Conservation (phyloP, 2,113 vertebrate species). For the Muscicapa adusta region DNA sequence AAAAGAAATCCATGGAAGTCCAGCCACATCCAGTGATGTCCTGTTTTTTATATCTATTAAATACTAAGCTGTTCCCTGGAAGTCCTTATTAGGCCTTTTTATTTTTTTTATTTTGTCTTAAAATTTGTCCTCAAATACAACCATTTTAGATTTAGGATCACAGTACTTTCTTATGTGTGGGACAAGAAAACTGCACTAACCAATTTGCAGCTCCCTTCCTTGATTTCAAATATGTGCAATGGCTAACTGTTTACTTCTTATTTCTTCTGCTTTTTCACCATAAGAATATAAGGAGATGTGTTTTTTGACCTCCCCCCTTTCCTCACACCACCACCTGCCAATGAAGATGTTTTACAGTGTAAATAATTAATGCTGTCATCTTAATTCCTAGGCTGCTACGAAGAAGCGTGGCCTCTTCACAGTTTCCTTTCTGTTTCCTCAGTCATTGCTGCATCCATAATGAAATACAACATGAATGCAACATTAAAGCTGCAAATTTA, state of each 20-base stretch:
- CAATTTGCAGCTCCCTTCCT: neutral
- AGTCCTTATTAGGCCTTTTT: neutral
- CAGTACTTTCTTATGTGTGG: fast-evolving
- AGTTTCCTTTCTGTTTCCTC: conserved; percentile 5
- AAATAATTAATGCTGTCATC: conserved; percentile 46
- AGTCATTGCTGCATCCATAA: neutral
- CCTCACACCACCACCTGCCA: conserved; percentile 13
- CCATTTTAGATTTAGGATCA: neutral
- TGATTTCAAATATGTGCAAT: neutral
- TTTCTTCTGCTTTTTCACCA: neutral
- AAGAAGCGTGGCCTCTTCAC: neutral
- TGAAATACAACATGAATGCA: neutral
- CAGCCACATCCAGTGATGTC: neutral
- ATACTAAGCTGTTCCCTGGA: neutral
- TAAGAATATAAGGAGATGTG: neutral
- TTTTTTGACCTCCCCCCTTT: neutral
- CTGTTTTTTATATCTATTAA: neutral
- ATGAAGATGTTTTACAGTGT: conserved; percentile 4
- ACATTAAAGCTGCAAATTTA: neutral
- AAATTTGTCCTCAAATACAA: neutral
- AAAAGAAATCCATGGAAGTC: neutral
- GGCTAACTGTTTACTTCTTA: neutral
- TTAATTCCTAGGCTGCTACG: conserved; percentile 39
- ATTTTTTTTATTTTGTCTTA: neutral
- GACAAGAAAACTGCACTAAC: neutral